Evolutionary conservation across 1,140 invertebrate species (phyloP), one percentile per base, ranked within the genome.

Genomic region (Drosophila mojavensis): DNA sequence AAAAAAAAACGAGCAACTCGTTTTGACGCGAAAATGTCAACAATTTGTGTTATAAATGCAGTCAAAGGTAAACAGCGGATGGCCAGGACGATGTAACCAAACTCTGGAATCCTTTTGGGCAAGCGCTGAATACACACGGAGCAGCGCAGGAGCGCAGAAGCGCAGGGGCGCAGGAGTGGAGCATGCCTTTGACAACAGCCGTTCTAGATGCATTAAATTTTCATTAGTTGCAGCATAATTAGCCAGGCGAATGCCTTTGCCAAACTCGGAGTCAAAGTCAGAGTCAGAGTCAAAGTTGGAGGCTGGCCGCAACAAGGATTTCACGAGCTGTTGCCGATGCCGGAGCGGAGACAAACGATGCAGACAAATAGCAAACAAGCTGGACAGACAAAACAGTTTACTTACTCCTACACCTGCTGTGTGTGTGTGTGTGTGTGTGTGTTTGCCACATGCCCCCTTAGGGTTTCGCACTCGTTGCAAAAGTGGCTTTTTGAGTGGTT

Each of bases 401-500:
- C 64, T 56, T 82, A 48, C 10, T 24, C 41, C 4, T 17, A 36
- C 41, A 62, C 30, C 13, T 67, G 20, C 24, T 13, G n/a, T 7
- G 24, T 48, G 15, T 50, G 5, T 28, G 33, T 56, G 58, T 64
- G 41, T 50, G 15, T 53, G 28, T 54, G 15, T 53, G 39, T 54
- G 15, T 56, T 28, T 36, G n/a, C 20, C 45, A 20, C 20, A 28
- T 59, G 30, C 41, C 45, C 75, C 54, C 28, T 48, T 66, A 58
- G 76, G 59, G 47, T 58, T 80, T 61, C 47, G 74, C 77, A 64
- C 74, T 74, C 68, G 78, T 63, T 64, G 78, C 53, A 43, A 70
- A 64, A 90, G 78, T 81, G 88, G 80, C 80, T 83, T 81, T 79
- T 85, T 79, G 74, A 91, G 88, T 91, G 88, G 88, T 77, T 88